These are phyloP conservation scores for Drosophila pectinifera DNA, from an alignment of 1,140 invertebrate genomes.

Conservation along the genomic window DNA sequence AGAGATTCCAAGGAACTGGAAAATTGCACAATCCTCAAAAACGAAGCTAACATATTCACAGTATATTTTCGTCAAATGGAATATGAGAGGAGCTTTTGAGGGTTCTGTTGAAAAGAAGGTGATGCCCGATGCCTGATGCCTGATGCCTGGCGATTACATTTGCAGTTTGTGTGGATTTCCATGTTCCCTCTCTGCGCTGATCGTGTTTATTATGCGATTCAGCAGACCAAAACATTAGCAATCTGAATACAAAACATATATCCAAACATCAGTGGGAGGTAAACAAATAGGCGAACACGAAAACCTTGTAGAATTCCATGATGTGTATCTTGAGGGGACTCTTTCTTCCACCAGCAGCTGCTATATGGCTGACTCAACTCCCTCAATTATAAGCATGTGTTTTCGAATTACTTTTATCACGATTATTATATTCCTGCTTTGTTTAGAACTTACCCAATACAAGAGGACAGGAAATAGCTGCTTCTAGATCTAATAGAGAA, in stretches of 20 bases:
- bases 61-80: conserved; percentile 14
- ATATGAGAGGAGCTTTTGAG: conserved; percentile 2
- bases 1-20: conserved; percentile 31
- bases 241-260: conserved; percentile 18
- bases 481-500: too few relatives aligned
- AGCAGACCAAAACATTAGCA: conserved; percentile 68
- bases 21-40: conserved; percentile 46
- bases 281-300: conserved; percentile 9
- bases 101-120: conserved; percentile 21
- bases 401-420: conserved; percentile 9
- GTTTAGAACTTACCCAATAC: not conserved
- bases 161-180: conserved; percentile 10
- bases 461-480: not conserved
- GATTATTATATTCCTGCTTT: not conserved
- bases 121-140: not conserved
- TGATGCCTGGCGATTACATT: conserved; percentile 3
- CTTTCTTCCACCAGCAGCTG: conserved; percentile 3
- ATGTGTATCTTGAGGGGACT: conserved; percentile 17
- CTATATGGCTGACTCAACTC: conserved; percentile 4
- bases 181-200: conserved; percentile 12
- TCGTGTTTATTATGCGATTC: conserved; percentile 57
- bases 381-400: conserved; percentile 13
- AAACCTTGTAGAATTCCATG: conserved; percentile 20
- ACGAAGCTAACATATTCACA: conserved; percentile 11
- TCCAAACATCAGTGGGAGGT: not conserved